Evolutionary conservation across 1,140 invertebrate genomes (phyloP).

Genomic region (Drosophila biarmipes): DNA sequence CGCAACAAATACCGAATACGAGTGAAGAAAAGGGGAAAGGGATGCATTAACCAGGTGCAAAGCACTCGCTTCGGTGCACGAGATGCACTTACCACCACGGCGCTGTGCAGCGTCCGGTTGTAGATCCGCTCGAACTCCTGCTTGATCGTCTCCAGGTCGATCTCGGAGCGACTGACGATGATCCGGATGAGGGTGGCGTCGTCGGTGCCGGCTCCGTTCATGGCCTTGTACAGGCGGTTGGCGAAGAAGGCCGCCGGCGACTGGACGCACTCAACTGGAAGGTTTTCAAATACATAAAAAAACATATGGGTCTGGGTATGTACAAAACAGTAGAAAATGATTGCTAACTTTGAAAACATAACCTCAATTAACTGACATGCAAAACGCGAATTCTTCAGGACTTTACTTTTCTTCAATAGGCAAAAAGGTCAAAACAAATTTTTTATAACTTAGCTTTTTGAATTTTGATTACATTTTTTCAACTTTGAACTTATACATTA

Average conservation of each 20-base stretch:
- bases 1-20: constrained; percentile 29
- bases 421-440: neutral
- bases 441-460: no score
- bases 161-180: constrained; percentile 89
- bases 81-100: constrained; percentile 87
- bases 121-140: constrained; percentile 89
- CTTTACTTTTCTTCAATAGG: no score
- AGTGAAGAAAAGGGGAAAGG: constrained; percentile 32
- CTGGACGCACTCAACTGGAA: constrained; percentile 89
- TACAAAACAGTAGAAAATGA: no score
- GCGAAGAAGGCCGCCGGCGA: constrained; percentile 90
- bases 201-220: constrained; percentile 90
- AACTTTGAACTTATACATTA: no score
- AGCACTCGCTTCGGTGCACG: neutral
- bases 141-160: constrained; percentile 90
- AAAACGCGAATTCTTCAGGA: no score
- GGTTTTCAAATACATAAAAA: neutral
- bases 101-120: constrained; percentile 89
- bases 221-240: constrained; percentile 88
- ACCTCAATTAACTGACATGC: no score
- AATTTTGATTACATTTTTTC: no score
- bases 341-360: no score
- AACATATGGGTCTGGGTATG: neutral
- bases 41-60: constrained; percentile 28
- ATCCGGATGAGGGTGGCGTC: constrained; percentile 90